Evolutionary conservation across 1,140 invertebrate species (phyloP).

Genomic region (Drosophila sulfurigaster): DNA sequence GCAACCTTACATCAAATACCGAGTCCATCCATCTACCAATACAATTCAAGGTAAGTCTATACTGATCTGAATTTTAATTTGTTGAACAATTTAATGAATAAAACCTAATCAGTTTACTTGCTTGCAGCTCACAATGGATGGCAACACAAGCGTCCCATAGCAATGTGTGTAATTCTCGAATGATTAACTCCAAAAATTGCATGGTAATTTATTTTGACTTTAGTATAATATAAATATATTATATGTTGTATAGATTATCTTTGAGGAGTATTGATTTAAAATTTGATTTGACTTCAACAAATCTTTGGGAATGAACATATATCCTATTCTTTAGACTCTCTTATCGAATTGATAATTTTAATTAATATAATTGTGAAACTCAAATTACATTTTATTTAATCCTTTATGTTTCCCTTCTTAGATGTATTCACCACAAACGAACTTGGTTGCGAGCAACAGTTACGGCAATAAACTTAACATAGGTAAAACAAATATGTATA

Average conservation of each 20-base stretch:
- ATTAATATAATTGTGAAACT: no score
- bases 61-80: not conserved
- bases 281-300: no score
- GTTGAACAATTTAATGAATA: not conserved
- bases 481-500: constrained; percentile 24
- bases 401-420: not conserved
- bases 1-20: constrained; percentile 42
- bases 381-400: not conserved
- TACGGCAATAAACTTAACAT: constrained; percentile 28
- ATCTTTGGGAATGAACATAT: no score
- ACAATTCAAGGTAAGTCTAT: constrained; percentile 43
- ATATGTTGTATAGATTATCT: not conserved
- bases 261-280: no score
- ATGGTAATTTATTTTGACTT: constrained; percentile 15
- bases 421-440: constrained; percentile 36
- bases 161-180: constrained; percentile 23
- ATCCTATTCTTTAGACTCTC: no score
- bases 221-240: not conserved
- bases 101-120: not conserved
- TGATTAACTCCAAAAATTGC: constrained; percentile 33
- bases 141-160: constrained; percentile 14
- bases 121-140: constrained; percentile 40
- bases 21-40: constrained; percentile 52
- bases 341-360: no score
- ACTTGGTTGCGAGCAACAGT: constrained; percentile 23